Evolutionary conservation across 2,113 vertebrate genomes (phyloP), one percentile per base, ranked within the genome.

Genomic region (Epinephelus cyanopodus): DNA sequence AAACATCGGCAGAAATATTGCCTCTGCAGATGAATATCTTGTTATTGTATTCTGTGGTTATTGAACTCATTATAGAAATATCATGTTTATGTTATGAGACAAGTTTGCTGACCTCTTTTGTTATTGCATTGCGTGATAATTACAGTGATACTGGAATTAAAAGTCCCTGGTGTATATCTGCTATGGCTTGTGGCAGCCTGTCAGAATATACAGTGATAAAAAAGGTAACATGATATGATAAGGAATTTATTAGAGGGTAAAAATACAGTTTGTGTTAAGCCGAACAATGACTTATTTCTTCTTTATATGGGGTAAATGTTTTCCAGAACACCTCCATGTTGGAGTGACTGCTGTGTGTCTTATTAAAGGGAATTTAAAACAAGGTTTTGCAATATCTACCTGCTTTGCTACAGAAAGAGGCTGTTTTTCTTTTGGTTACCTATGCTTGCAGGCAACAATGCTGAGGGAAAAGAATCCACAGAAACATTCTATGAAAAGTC

Each of bases 31-130:
- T 69, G 42, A 48, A 62, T 27, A 15, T 54, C 15, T 23, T 19
- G 25, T 65, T 71, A 25, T 14, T 27, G 15, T 15, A 4, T 63
- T 47, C 6, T 6, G 1, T 5, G 29, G 10, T 68, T 68, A 68
- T 29, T 45, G 12, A 75, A 47, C 37, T 76, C 54, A 82, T 62
- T 54, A 45, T 12, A 37, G 23, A 82, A 18, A 52, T 52, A 19
- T 53, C 13, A 37, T 29, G n/a, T 37, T 21, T 82, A 11, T 39
- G 3, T 69, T n/a, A 33, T 52, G n/a, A 61, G 74, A 33, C 73
- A 50, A 23, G 60, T 14, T 57, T 27, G 65, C 12, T 29, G 27
- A 61, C 57, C 57, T 27, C 17, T 53, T n/a, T 54, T 63, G 2
- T 50, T 57, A 58, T 29, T 53, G 58, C 4, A 52, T 63, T 47